Evolutionary conservation across 2,797 vertebrate genomes (phyloP), one percentile per base, ranked within the genome.

Genomic region (Onychomys arenicola): DNA sequence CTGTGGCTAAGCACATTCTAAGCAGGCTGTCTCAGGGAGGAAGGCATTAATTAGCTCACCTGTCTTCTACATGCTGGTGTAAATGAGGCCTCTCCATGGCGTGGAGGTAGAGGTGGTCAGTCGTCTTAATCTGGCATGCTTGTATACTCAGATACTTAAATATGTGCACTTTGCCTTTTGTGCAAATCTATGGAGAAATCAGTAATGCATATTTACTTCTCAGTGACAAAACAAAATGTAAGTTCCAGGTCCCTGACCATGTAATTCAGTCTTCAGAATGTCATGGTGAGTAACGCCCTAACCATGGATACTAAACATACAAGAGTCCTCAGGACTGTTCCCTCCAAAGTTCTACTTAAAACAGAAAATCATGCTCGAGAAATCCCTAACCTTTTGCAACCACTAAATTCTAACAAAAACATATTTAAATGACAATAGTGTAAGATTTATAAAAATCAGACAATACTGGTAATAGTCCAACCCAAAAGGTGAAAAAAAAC

Each of bases 81-180:
- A 99, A 98, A 97, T 98, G 98, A 83, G 99, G 99, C 19, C 99
- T 98, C 86, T 99, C 99, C 71, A 99, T 99, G 63, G 98, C 98
- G 4, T 99, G 99, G 97, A 99, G 99, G 97, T 99, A 99, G 14
- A 99, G 98, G 0, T 99, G 98, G 77, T 99, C 99, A 0, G 99
- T 95, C 97, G 99, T 99, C 98, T 99, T 99, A 52, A 99, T 99
- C 96, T 99, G 99, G 98, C 99, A 99, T 0, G 99, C 99, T 96
- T 99, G 99, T 63, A 99, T 99, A 96, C 98, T 99, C 98, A 99
- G 98, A 78, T 99, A 99, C 98, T 99, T 99, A 98, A 99, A 99
- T 98, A 99, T 99, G 98, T 99, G 99, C 94, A 99, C 99, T 98
- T 99, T 99, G 3, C 99, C 99, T 97, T 99, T 99, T 61, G 99